Evolutionary conservation across 2,797 vertebrate genomes (phyloP), one percentile per base, ranked within the genome.

Genomic region (Gobionotothen gibberifrons): DNA sequence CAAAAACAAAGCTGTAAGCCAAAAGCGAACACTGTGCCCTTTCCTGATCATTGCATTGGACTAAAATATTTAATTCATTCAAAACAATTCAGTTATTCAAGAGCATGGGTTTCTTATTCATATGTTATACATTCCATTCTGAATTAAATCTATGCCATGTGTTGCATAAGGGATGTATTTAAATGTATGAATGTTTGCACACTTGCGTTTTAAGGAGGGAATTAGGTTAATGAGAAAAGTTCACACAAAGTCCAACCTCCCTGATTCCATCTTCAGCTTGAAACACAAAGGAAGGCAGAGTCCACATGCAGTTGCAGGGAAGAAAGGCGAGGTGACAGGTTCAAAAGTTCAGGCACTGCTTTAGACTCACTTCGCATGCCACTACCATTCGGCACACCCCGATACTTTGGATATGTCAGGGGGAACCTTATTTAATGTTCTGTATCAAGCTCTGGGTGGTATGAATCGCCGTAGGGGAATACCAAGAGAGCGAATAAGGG

Each of bases 191-290:
- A 26, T 72, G 59, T 26, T 53, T 13, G 10, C 8, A 14, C 13
- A 46, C 2, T 43, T 61, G 29, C 59, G 74, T 62, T 36, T 75
- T 49, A 82, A 63, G 49, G 58, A 72, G 85, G 69, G 84, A 92
- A 89, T 84, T 85, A 78, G 90, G 88, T 87, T 93, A 94, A 94
- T 94, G 86, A 93, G 90, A 92, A 94, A 92, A 94, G 94, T 95
- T 95, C 94, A 95, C 75, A 54, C 74, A 93, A 93, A 95, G 94
- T 95, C 92, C 94, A 95, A 87, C 82, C 82, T 87, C 85, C 79
- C 88, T 87, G 89, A 91, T 93, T 90, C 84, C 85, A 90, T 90
- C 92, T 92, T 92, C 87, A 82, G 85, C 81, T 76, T 69, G 79
- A 69, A 80, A 78, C 87, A 94, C 86, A 93, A 93, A 92, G 87